These are phyloP conservation scores for Crossocerus cetratus DNA, from an alignment of 2,888 invertebrate species.

Conservation along the genomic window DNA sequence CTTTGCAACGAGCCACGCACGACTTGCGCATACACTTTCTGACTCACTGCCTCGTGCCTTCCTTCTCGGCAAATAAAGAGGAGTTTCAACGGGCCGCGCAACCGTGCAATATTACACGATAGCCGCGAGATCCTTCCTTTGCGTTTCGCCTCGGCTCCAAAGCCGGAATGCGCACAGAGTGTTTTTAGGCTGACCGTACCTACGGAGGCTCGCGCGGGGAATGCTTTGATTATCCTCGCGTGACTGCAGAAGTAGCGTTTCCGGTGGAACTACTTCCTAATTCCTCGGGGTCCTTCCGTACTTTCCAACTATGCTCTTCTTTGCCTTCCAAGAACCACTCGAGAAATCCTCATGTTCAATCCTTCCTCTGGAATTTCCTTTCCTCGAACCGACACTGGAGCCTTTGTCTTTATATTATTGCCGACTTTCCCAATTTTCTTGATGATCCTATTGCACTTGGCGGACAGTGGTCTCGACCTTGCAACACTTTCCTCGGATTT, in stretches of 20 bases:
- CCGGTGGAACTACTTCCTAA: neutral
- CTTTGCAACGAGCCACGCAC: slow-evolving; percentile 6
- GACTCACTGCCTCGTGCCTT: slow-evolving; percentile 10
- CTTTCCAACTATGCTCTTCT: too few relatives aligned
- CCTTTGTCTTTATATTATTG: neutral
- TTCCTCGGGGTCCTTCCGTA: too few relatives aligned
- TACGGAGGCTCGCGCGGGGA: neutral
- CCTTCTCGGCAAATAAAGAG: slow-evolving; percentile 24
- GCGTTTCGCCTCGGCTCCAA: neutral
- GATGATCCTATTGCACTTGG: slow-evolving; percentile 3
- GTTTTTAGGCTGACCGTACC: neutral
- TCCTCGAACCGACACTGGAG: neutral
- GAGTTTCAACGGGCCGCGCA: slow-evolving; percentile 15
- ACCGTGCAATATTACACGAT: neutral
- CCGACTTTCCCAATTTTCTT: neutral
- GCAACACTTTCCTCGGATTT: slow-evolving; percentile 49
- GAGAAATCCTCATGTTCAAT: too few relatives aligned
- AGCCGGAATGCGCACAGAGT: neutral
- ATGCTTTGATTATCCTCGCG: slow-evolving; percentile 1
- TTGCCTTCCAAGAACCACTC: too few relatives aligned
- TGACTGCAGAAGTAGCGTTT: neutral
- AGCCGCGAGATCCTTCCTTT: neutral
- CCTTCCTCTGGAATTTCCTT: too few relatives aligned
- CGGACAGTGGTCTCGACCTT: slow-evolving; percentile 30
- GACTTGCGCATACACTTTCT: slow-evolving; percentile 7